Conservation (phyloP, 2,797 vertebrate species). For the Centropyge bicolor region DNA sequence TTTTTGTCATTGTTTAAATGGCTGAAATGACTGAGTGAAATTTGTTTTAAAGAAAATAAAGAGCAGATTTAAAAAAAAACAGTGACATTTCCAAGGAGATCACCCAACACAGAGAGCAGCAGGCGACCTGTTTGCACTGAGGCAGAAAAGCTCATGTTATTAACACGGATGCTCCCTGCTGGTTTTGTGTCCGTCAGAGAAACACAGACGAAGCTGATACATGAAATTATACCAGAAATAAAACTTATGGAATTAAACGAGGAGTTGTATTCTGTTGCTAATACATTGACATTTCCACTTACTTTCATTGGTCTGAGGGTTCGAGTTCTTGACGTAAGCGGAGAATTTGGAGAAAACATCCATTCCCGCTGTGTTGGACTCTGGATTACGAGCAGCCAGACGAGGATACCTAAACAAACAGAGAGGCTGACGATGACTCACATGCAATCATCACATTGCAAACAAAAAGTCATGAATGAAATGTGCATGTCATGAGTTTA, state of each 20-base stretch:
- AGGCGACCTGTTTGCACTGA: conserved; percentile 22
- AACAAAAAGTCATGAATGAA: not conserved
- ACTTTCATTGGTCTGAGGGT: conserved; percentile 90
- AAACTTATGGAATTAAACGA: not conserved
- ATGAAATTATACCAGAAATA: not conserved
- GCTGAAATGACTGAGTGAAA: not conserved
- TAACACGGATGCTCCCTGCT: conserved; percentile 54
- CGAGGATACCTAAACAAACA: conserved; percentile 86
- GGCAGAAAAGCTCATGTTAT: conserved; percentile 46
- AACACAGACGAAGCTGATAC: conserved; percentile 6
- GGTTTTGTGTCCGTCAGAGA: conserved; percentile 30
- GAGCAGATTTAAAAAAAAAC: not conserved
- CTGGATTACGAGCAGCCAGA: conserved; percentile 90
- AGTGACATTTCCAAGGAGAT: conserved; percentile 14
- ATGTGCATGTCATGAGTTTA: not conserved
- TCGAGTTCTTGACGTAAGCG: conserved; percentile 94
- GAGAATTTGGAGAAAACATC: conserved; percentile 96
- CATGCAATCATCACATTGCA: not conserved
- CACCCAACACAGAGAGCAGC: conserved; percentile 18
- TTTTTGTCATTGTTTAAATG: not conserved
- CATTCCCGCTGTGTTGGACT: conserved; percentile 93
- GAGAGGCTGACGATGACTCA: not conserved
- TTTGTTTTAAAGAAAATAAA: not conserved
- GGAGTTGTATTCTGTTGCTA: not conserved
- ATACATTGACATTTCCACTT: conserved; percentile 64